phyloP scores from a whole-genome alignment of 1,140 invertebrate genomes.

The Hyphantria cunea region DNA sequence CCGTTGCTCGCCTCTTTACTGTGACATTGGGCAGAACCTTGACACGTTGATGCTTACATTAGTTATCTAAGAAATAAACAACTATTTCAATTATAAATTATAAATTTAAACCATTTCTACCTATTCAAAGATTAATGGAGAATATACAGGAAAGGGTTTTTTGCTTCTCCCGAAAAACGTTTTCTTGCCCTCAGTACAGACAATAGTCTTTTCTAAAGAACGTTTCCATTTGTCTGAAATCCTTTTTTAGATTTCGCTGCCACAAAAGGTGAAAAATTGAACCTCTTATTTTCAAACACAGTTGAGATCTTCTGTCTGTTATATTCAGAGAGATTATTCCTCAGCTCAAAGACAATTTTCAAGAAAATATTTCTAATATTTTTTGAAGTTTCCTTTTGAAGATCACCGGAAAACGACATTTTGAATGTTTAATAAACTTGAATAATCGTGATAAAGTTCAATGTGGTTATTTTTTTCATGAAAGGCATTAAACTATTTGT shows the following conservation, averaged over 20 bases:
- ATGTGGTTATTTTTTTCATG: no score
- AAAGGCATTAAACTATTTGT: no score
- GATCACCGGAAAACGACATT: no score
- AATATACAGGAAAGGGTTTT: constrained; percentile 29
- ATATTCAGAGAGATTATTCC: constrained; percentile 6
- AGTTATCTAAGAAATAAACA: constrained; percentile 9
- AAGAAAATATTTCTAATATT: no score
- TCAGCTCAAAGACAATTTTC: background rate
- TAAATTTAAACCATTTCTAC: constrained; percentile 17
- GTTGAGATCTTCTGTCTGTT: constrained; percentile 14
- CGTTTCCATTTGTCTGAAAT: constrained; percentile 41
- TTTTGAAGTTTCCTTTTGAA: no score
- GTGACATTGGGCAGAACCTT: background rate
- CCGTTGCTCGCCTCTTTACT: background rate
- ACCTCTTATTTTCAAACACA: constrained; percentile 26
- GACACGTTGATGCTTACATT: constrained; percentile 6
- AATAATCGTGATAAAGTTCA: no score
- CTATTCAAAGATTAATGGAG: constrained; percentile 24
- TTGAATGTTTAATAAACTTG: no score
- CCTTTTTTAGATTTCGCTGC: constrained; percentile 36
- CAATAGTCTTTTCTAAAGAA: constrained; percentile 40
- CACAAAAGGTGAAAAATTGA: constrained; percentile 38
- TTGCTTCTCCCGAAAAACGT: constrained; percentile 28
- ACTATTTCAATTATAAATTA: constrained; percentile 11
- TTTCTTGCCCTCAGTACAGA: constrained; percentile 33